Evolutionary conservation across 2,888 invertebrate genomes (phyloP).

Genomic region (Cerceris ruficornis): DNA sequence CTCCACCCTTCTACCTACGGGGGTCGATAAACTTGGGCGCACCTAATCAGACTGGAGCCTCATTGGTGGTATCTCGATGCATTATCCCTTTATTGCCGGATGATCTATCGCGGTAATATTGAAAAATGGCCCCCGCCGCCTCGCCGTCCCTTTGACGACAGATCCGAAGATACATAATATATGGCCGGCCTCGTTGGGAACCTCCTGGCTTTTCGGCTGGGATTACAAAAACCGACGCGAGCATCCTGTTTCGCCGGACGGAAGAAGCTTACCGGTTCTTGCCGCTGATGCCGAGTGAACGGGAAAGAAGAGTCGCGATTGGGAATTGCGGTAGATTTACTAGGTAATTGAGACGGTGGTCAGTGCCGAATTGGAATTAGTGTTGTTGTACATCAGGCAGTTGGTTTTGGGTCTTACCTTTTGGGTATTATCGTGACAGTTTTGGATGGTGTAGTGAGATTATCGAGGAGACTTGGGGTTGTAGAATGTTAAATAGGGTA

Average conservation of each 20-base stretch:
- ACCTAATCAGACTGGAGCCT: slow-evolving; percentile 68
- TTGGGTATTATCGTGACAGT: no score
- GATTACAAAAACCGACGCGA: slow-evolving; percentile 60
- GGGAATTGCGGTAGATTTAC: slow-evolving; percentile 25
- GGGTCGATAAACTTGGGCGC: slow-evolving; percentile 64
- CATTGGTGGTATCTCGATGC: slow-evolving; percentile 63
- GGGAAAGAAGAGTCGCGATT: background rate
- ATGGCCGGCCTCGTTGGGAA: slow-evolving; percentile 54
- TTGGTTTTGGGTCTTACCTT: no score
- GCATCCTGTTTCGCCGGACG: slow-evolving; percentile 27
- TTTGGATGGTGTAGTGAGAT: no score
- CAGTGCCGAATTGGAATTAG: no score
- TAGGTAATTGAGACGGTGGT: slow-evolving; percentile 25
- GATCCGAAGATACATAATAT: slow-evolving; percentile 69
- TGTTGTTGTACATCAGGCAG: no score
- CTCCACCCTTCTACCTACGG: slow-evolving; percentile 16
- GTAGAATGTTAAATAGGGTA: no score
- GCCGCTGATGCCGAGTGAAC: background rate
- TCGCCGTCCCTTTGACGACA: slow-evolving; percentile 65
- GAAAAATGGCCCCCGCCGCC: slow-evolving; percentile 68
- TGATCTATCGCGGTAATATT: slow-evolving; percentile 74
- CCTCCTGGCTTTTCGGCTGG: slow-evolving; percentile 54
- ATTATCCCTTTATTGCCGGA: slow-evolving; percentile 69
- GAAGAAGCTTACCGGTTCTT: slow-evolving; percentile 26
- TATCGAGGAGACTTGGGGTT: no score